These are phyloP conservation scores for Heliocidaris tuberculata DNA, from an alignment of 35 echinoderm and acorn worm species.

Conservation along the genomic window DNA sequence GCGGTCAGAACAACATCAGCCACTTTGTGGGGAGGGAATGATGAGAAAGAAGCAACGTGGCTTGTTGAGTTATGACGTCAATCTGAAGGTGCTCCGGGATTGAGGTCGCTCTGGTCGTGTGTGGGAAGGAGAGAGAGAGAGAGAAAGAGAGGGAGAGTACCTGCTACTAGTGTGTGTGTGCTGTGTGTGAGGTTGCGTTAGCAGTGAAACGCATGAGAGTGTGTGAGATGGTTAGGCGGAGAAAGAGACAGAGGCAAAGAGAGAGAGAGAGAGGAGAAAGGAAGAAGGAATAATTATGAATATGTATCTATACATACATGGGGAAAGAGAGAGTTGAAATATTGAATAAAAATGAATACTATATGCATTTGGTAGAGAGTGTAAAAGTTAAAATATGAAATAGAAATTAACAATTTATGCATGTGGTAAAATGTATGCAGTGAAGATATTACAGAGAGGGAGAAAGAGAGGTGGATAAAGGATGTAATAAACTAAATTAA, in stretches of 20 bases:
- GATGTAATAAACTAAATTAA: background rate
- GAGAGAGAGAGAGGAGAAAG: background rate
- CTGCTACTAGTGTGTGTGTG: background rate
- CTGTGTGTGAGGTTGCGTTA: background rate
- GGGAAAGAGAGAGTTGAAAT: background rate
- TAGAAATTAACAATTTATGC: background rate
- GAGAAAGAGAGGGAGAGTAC: constrained; percentile 7
- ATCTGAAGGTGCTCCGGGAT: constrained; percentile 1
- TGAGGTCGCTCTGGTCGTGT: constrained; percentile 11
- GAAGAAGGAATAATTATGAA: background rate
- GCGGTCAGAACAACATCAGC: constrained; percentile 8
- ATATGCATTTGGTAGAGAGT: background rate
- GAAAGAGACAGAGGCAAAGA: background rate
- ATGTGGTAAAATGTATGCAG: background rate
- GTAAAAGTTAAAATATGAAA: background rate
- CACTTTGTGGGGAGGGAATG: background rate
- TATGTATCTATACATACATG: background rate
- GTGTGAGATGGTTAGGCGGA: background rate
- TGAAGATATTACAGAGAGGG: background rate
- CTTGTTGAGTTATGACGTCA: constrained; percentile 30
- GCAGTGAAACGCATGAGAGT: background rate
- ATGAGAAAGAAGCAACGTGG: background rate
- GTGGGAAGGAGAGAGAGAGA: background rate
- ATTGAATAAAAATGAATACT: background rate
- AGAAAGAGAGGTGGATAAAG: background rate